Base-by-base conservation (phyloP, 1,140 invertebrate genomes). In the Euschistus heros region DNA sequence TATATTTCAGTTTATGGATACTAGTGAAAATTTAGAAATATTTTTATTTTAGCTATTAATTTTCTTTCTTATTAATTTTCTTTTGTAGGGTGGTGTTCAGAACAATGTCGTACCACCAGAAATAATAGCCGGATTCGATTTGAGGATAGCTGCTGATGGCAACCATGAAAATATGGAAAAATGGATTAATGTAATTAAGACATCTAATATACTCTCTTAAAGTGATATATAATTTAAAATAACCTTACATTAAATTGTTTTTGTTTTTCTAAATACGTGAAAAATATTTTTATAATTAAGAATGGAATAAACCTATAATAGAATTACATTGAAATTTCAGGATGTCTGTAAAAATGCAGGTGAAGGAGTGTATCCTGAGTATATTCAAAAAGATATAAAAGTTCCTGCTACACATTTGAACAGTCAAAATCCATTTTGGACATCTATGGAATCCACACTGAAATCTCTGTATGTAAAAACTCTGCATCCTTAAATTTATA, bases 21-120 rank as follows among this genome's bases (percentile, higher is more conserved):
- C n/a, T n/a, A n/a, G n/a, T n/a, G n/a, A n/a, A n/a, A n/a, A n/a
- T n/a, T n/a, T n/a, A n/a, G n/a, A n/a, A n/a, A n/a, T n/a, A n/a
- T n/a, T n/a, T n/a, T n/a, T n/a, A n/a, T n/a, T n/a, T n/a, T n/a
- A n/a, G n/a, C n/a, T n/a, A n/a, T n/a, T n/a, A n/a, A n/a, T n/a
- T n/a, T n/a, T 4, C 7, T 30, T 30, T 7, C 27, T 30, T 30
- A 30, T 30, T 30, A 30, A 3, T 47, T 22, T 22, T 8, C 15
- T 33, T 68, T 74, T 77, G 67, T 61, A 87, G 82, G 94, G 94
- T 63, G 94, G 94, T 18, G 83, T 94, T 1, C 93, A 97, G 75
- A 78, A 82, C 17, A 98, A 98, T 77, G 92, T 97, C 2, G 81
- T 97, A 57, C 94, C 95, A 0, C 83, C 86, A 52, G 81, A 88